Percentiles rank a stretch among this genome's conserved stretches.
These are phyloP conservation scores for Aphelinus certus DNA, from an alignment of 1,140 invertebrate genomes.

Conservation along the genomic window DNA sequence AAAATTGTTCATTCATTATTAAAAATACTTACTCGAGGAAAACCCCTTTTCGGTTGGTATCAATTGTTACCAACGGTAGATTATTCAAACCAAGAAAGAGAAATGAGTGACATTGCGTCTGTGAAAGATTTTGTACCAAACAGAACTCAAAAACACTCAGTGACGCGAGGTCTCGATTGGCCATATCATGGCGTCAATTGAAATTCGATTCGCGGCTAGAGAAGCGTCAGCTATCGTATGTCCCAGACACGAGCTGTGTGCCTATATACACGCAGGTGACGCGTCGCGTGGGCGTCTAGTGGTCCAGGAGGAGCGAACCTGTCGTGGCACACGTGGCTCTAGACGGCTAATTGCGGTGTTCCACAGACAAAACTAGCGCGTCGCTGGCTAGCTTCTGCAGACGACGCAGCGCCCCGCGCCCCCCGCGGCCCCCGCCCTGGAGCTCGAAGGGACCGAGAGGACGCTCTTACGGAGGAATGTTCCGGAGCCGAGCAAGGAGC, in stretches of 20 bases:
- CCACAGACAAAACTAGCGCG: conserved; percentile 55
- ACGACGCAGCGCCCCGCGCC: conserved; percentile 40
- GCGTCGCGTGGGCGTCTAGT: too few relatives aligned
- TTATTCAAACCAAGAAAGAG: too few relatives aligned
- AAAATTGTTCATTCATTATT: too few relatives aligned
- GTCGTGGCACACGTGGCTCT: conserved; percentile 6
- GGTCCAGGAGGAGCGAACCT: background rate
- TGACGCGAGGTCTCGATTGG: too few relatives aligned
- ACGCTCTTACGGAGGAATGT: conserved; percentile 27
- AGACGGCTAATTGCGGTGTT: conserved; percentile 61
- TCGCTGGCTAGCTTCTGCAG: conserved; percentile 44
- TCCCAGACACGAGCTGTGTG: background rate
- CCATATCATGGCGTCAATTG: background rate
- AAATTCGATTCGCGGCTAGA: conserved; percentile 6
- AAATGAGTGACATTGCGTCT: too few relatives aligned
- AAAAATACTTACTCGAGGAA: too few relatives aligned
- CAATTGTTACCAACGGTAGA: too few relatives aligned
- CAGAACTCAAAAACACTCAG: too few relatives aligned
- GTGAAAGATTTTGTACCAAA: too few relatives aligned
- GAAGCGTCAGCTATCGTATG: background rate
- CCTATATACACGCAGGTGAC: too few relatives aligned
- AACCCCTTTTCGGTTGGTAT: too few relatives aligned
- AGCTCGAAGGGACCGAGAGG: conserved; percentile 9
- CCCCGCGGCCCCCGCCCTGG: too few relatives aligned
- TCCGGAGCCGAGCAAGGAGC: conserved; percentile 23